Evolutionary conservation across 2,797 vertebrate genomes (phyloP), one percentile per base, ranked within the genome.

Genomic region (Paedocypris micromegethes): DNA sequence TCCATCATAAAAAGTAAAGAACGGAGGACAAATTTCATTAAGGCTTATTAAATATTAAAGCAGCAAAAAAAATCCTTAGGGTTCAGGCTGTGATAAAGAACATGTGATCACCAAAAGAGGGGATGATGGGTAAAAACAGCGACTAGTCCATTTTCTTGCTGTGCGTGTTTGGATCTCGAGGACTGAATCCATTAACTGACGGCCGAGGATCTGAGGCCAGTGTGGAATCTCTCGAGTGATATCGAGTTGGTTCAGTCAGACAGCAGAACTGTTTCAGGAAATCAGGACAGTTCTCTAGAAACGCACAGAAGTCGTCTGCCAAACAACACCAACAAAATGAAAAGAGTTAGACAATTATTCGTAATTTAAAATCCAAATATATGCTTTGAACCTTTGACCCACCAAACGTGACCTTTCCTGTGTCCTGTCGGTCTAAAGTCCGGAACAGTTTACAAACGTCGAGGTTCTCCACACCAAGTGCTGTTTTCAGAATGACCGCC

Each of bases 391-490:
- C 23, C 23, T 23, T 23, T 23, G n/a, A 59, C 91, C 86, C 82
- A 98, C 96, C 88, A 0, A 92, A 95, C 1, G 91, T 89, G 80
- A 96, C 89, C 75, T 79, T 85, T 41, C 82, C 88, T 49, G 77
- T 84, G 62, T 84, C 81, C 1, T 84, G 75, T n/a, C 78, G 68
- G 69, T 89, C 87, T 4, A 94, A 85, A 5, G 85, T 85, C 71
- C 69, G 83, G 76, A 95, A 93, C 58, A 95, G 79, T 47, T 74
- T 68, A 0, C 86, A 85, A 42, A 95, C 89, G 3, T 87, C 61
- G 45, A 94, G 82, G 4, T 93, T 87, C 4, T 88, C 84, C 70
- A 96, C 90, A 9, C 96, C 96, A 66, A 96, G 73, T 67, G 92
- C 91, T 0, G 92, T 88, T 84, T 91, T 93, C 75, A 98, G 83